Evolutionary conservation across 2,113 vertebrate species (phyloP).

Genomic region (Anoura caudifer): DNA sequence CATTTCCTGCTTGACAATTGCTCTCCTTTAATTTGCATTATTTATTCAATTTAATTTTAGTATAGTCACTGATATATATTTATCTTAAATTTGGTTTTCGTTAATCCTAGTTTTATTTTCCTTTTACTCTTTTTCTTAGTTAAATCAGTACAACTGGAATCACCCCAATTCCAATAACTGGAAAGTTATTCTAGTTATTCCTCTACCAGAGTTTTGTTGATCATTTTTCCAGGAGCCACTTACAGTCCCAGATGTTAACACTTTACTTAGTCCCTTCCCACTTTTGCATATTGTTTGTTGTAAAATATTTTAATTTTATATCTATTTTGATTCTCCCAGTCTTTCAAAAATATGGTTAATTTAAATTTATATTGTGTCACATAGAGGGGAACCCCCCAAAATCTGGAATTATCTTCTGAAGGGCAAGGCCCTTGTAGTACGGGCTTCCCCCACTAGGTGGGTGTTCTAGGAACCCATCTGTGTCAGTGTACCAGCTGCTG

Average conservation of each 20-base stretch:
- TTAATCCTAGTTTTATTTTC: not conserved
- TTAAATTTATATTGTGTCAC: not conserved
- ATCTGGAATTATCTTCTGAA: no score
- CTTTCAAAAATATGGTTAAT: not conserved
- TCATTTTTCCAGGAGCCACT: not conserved
- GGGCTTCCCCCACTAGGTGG: no score
- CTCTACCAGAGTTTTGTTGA: not conserved
- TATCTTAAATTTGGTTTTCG: not conserved
- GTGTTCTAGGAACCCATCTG: no score
- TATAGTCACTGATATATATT: not conserved
- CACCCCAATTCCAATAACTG: not conserved
- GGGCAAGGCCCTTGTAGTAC: no score
- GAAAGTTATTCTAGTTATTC: not conserved
- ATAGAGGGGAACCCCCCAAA: no score
- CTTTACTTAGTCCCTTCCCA: not conserved
- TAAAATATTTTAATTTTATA: not conserved
- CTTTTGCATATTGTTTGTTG: not conserved
- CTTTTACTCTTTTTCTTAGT: not conserved
- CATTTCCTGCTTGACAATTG: not conserved
- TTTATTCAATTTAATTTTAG: not conserved
- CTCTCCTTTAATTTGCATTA: not conserved
- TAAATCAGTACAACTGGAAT: not conserved
- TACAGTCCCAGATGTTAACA: not conserved
- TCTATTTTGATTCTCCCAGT: not conserved
- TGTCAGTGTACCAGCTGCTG: no score